phyloP scores from a whole-genome alignment of 1,140 invertebrate species.

The Heliconius himera region DNA sequence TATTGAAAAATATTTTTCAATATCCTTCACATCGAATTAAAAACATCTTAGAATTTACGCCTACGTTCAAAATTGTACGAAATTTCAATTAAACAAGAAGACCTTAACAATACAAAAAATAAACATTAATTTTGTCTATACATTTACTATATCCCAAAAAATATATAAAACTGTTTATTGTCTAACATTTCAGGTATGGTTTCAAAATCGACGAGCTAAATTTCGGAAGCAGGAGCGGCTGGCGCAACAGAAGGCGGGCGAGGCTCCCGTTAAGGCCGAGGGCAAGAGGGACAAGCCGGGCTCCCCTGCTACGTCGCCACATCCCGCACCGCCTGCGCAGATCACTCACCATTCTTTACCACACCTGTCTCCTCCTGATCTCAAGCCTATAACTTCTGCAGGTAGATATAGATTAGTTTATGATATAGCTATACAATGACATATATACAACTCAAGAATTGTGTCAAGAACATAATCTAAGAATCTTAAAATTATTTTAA shows the following conservation, averaged over 20 bases:
- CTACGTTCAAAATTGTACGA: not conserved
- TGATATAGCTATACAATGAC: too few relatives aligned
- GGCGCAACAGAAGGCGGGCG: slow-evolving; percentile 88
- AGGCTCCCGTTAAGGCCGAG: slow-evolving; percentile 70
- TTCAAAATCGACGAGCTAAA: slow-evolving; percentile 95
- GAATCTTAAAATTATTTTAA: too few relatives aligned
- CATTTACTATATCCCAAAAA: not conserved
- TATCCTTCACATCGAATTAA: too few relatives aligned
- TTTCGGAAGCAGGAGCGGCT: slow-evolving; percentile 95
- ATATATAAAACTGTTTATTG: not conserved
- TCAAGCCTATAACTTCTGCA: slow-evolving; percentile 78
- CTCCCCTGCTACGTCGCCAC: slow-evolving; percentile 66
- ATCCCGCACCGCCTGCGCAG: slow-evolving; percentile 66
- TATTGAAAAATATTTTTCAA: too few relatives aligned
- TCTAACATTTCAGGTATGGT: slow-evolving; percentile 91
- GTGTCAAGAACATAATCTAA: too few relatives aligned
- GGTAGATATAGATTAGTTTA: slow-evolving; percentile 51
- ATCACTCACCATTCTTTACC: slow-evolving; percentile 75
- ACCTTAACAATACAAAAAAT: not conserved
- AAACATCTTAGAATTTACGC: not conserved
- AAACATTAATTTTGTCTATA: too few relatives aligned
- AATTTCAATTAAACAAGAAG: not conserved
- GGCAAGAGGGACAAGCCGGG: slow-evolving; percentile 68
- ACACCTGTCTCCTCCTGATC: slow-evolving; percentile 76
- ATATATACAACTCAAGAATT: too few relatives aligned